Conservation (phyloP, 2,888 invertebrate genomes). For the Tachina lurida region DNA sequence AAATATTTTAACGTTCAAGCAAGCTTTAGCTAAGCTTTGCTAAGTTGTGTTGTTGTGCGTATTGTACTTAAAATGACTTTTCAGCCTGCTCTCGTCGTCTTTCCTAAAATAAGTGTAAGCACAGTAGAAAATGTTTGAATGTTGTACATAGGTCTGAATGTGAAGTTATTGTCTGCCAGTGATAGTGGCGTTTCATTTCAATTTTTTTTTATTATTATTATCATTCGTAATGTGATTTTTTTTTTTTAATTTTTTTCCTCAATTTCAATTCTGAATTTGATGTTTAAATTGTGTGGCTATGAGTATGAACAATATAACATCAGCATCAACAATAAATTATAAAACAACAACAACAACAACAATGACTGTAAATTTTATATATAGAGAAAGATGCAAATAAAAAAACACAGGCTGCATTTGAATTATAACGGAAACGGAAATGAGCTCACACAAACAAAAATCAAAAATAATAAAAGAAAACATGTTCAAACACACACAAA, state of each 20-base stretch:
- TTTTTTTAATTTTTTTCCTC: slow-evolving; percentile 23
- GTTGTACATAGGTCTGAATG: slow-evolving; percentile 54
- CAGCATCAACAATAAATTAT: slow-evolving; percentile 19
- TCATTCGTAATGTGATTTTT: not conserved
- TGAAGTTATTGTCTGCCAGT: slow-evolving; percentile 51
- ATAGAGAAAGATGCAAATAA: slow-evolving; percentile 49
- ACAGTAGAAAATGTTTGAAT: slow-evolving; percentile 38
- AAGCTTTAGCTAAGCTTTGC: too few species aligned
- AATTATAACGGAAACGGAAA: slow-evolving; percentile 71
- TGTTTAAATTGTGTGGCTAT: slow-evolving; percentile 69
- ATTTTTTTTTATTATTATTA: slow-evolving; percentile 7
- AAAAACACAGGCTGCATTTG: slow-evolving; percentile 68
- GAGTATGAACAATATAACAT: slow-evolving; percentile 63
- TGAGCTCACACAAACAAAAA: slow-evolving; percentile 69
- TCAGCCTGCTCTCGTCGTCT: not conserved
- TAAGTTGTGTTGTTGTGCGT: not conserved
- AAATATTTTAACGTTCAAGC: not conserved
- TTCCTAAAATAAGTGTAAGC: not conserved
- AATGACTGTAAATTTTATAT: slow-evolving; percentile 42
- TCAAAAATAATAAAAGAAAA: slow-evolving; percentile 62
- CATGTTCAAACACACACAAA: not conserved
- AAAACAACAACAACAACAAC: slow-evolving; percentile 32
- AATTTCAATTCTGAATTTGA: slow-evolving; percentile 67
- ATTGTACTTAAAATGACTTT: not conserved
- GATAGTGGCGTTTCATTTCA: slow-evolving; percentile 60